Evolutionary conservation across 2,113 vertebrate species (phyloP), one percentile per base, ranked within the genome.

Genomic region (Solea solea): DNA sequence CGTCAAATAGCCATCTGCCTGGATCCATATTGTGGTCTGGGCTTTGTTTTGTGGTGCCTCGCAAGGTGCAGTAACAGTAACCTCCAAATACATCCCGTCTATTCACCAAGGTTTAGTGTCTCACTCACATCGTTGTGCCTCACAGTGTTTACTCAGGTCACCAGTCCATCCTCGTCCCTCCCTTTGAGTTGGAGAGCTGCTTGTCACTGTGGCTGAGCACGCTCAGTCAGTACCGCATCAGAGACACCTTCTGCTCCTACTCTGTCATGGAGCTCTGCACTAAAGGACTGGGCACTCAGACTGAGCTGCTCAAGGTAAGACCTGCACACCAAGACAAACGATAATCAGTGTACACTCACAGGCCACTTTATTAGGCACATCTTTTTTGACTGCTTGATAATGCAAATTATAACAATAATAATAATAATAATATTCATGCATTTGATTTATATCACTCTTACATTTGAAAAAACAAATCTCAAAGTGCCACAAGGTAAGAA

Each of bases 191-290:
- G 93, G 98, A 99, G 92, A 95, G 91, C 91, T 97, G 97, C 67
- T 92, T 97, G 87, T 94, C 95, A 69, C 94, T 99, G 83, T 99
- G 98, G 98, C 95, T 99, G 49, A 95, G 96, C 87, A 96, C 95
- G 0, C 97, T 99, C 85, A 99, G 95, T 91, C 97, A 98, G 92
- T 96, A 98, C 90, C 96, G 96, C 74, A 94, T 99, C 91, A 94
- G 97, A 84, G 98, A 99, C 89, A 99, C 98, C 49, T 99, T 99
- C 93, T 99, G 98, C 91, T 99, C 97, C 81, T 99, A 99, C 82
- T 98, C 97, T 0, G 98, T 99, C 63, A 99, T 99, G 97, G 97
- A 99, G 93, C 94, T 97, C 76, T 99, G 98, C 90, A 98, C 96
- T 62, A 98, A 97, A 88, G 96, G 97, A 48, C 95, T 99, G 74